Evolutionary conservation across 1,140 invertebrate genomes (phyloP).

Genomic region (Drosophila biarmipes): DNA sequence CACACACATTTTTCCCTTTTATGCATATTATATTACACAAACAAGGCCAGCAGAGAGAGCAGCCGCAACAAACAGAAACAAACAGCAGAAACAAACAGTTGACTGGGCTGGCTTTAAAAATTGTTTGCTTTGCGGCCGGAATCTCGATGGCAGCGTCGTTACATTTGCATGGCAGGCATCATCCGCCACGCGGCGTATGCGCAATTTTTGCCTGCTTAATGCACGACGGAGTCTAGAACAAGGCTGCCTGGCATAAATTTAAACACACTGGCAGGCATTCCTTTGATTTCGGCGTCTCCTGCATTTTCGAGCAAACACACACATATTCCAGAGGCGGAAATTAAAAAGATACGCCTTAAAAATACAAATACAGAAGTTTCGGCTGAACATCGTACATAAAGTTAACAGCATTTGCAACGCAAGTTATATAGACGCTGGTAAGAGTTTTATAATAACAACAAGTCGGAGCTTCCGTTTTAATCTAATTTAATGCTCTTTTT

Average conservation of each 20-base stretch:
- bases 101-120: constrained; percentile 56
- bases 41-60: constrained; percentile 43
- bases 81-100: constrained; percentile 46
- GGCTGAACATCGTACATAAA: constrained; percentile 1
- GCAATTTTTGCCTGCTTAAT: constrained; percentile 51
- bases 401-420: constrained; percentile 4
- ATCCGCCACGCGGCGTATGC: constrained; percentile 50
- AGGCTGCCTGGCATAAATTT: constrained; percentile 25
- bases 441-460: constrained; percentile 27
- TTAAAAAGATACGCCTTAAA: constrained; percentile 11
- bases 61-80: constrained; percentile 36
- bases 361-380: constrained; percentile 7
- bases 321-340: constrained; percentile 26
- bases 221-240: constrained; percentile 14
- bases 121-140: constrained; percentile 59
- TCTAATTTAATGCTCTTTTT: constrained; percentile 44
- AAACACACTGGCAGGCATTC: constrained; percentile 15
- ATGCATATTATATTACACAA: constrained; percentile 75
- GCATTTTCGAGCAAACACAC: constrained; percentile 8
- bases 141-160: constrained; percentile 41
- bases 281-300: constrained; percentile 27
- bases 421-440: background rate
- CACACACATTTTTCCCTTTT: constrained; percentile 57
- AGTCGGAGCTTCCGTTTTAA: constrained; percentile 25
- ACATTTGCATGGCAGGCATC: constrained; percentile 39